Evolutionary conservation across 2,113 vertebrate genomes (phyloP).

Genomic region (Stegostoma tigrinum): DNA sequence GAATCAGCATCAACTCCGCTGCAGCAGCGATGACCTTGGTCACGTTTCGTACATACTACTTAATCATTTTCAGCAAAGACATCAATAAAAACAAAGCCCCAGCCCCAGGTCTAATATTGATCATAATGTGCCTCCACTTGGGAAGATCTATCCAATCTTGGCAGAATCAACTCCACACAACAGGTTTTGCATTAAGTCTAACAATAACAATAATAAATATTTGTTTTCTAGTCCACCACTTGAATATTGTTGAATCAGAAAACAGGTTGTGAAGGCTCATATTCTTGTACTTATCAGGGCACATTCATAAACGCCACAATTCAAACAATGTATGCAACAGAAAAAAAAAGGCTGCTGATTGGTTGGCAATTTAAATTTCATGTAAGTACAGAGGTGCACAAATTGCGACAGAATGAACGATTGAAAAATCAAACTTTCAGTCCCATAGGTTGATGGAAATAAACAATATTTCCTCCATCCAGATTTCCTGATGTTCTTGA

Average conservation of each 20-base stretch:
- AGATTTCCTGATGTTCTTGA: background rate
- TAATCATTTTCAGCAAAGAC: background rate
- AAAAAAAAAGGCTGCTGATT: too few relatives aligned
- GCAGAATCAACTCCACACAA: background rate
- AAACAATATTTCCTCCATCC: background rate
- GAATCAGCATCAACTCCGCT: too few relatives aligned
- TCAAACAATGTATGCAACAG: too few relatives aligned
- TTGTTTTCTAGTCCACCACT: background rate
- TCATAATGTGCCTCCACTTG: background rate
- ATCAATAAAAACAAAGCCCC: background rate
- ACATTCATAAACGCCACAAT: too few relatives aligned
- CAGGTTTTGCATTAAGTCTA: background rate
- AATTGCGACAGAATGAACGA: background rate
- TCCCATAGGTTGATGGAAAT: background rate
- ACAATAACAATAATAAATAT: background rate
- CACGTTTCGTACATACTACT: too few relatives aligned
- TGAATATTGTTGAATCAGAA: background rate
- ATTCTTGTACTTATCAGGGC: too few relatives aligned
- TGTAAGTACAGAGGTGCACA: too few relatives aligned
- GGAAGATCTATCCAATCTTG: background rate
- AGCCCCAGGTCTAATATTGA: background rate
- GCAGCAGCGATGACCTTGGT: too few relatives aligned
- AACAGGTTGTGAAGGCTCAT: background rate
- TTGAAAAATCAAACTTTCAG: background rate
- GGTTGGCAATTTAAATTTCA: background rate